Evolutionary conservation across 92 coral and sea anemone genomes (phyloP).

Genomic region (Bergia sp.): DNA sequence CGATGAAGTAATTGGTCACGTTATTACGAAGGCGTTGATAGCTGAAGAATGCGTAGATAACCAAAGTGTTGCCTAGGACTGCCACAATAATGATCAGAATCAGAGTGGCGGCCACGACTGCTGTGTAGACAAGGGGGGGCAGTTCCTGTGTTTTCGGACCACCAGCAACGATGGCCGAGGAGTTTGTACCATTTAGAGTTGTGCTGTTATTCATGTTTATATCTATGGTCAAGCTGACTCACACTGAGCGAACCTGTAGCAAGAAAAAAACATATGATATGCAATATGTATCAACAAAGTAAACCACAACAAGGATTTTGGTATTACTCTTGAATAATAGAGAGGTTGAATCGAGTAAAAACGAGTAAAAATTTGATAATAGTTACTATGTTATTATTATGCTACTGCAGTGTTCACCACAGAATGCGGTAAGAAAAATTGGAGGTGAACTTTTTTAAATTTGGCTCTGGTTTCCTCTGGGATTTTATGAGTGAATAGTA

Average conservation of each 20-base stretch:
- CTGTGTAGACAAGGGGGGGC: constrained; percentile 23
- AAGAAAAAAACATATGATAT: not conserved
- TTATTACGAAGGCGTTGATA: constrained; percentile 70
- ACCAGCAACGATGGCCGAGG: not conserved
- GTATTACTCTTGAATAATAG: no score
- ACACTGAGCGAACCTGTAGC: constrained; percentile 1
- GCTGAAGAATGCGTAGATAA: constrained; percentile 72
- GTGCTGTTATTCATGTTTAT: constrained; percentile 36
- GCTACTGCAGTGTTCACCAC: no score
- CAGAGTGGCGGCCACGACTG: constrained; percentile 44
- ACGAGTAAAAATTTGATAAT: no score
- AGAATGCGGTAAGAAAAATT: no score
- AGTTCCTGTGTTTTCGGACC: not conserved
- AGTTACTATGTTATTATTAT: no score
- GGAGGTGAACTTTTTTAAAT: no score
- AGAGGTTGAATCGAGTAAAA: no score
- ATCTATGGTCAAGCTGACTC: not conserved
- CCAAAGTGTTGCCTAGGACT: constrained; percentile 65
- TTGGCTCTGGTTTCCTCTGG: no score
- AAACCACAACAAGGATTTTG: no score
- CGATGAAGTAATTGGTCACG: constrained; percentile 85
- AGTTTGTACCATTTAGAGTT: constrained; percentile 6
- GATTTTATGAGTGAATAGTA: no score
- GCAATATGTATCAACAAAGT: no score
- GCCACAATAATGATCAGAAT: constrained; percentile 63